Percentiles rank a stretch among this genome's conserved stretches.
These are phyloP conservation scores for Ammospiza caudacuta DNA, from an alignment of 2,113 vertebrate genomes.

Conservation along the genomic window DNA sequence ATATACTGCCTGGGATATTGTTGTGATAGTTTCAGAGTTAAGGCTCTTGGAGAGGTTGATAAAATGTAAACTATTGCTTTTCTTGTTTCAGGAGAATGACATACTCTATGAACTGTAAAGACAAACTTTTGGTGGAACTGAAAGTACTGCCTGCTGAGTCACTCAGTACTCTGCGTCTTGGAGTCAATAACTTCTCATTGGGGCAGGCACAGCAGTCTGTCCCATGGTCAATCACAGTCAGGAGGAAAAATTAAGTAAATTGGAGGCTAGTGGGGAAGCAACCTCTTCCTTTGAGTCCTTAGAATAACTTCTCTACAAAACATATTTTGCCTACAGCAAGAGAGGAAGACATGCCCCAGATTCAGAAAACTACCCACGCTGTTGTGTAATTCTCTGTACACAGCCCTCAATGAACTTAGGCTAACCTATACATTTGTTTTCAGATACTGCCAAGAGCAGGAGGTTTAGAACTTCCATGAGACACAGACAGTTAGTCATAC, in stretches of 20 bases:
- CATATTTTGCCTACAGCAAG: not conserved
- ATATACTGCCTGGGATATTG: not conserved
- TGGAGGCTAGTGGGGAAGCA: not conserved
- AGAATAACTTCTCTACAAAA: not conserved
- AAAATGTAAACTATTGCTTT: constrained; percentile 15
- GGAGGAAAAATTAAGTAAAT: not conserved
- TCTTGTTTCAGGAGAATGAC: not conserved
- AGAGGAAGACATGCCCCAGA: not conserved
- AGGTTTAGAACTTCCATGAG: not conserved
- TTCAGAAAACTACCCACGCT: not conserved
- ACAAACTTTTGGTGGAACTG: not conserved
- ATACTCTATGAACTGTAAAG: not conserved
- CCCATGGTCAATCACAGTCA: not conserved
- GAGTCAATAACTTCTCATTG: not conserved
- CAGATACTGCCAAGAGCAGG: not conserved
- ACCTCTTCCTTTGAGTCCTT: not conserved
- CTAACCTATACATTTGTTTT: not conserved
- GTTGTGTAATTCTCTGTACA: not conserved
- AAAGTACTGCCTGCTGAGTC: not conserved
- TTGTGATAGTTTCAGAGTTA: not conserved
- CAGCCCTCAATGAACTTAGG: not conserved
- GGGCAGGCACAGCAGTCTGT: not conserved
- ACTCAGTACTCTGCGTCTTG: not conserved
- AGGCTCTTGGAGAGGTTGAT: not conserved
- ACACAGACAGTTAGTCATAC: not conserved